These are phyloP conservation scores for Tauraco erythrolophus DNA, from an alignment of 2,113 vertebrate species.

Conservation along the genomic window DNA sequence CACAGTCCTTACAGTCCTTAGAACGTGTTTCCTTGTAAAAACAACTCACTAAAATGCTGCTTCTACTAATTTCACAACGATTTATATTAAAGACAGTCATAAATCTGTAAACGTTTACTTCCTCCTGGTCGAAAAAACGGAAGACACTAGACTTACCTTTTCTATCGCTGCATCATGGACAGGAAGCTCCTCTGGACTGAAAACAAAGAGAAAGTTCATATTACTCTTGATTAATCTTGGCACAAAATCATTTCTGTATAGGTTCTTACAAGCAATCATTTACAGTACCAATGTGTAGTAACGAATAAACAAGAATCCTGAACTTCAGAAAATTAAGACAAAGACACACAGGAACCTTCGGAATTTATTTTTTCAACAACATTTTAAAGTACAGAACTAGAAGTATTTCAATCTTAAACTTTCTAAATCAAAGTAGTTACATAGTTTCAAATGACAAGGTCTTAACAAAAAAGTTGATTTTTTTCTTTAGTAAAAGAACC, in stretches of 20 bases:
- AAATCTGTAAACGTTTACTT: neutral
- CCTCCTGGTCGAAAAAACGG: neutral
- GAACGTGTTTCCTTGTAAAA: neutral
- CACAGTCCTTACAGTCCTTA: neutral
- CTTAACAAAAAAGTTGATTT: neutral
- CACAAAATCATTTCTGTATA: neutral
- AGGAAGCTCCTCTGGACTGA: conserved; percentile 75
- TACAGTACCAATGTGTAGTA: neutral
- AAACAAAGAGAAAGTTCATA: neutral
- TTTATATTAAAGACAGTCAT: neutral
- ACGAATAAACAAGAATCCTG: neutral
- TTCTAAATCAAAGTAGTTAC: neutral
- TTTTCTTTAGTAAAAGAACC: neutral
- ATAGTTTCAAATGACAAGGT: neutral
- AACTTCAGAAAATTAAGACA: neutral
- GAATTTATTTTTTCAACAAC: neutral
- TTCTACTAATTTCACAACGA: neutral
- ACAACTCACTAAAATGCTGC: neutral
- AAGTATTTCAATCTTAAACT: neutral
- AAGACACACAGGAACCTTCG: neutral
- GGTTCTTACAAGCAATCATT: neutral
- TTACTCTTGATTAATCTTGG: neutral
- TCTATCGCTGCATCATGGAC: conserved; percentile 66
- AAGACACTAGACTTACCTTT: conserved; percentile 38
- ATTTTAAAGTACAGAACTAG: neutral